A percentile compares a stretch with the other conserved stretches of the same genome.
phyloP scores from a whole-genome alignment of 2,888 invertebrate genomes.

The Eumacrocentrus americanus region DNA sequence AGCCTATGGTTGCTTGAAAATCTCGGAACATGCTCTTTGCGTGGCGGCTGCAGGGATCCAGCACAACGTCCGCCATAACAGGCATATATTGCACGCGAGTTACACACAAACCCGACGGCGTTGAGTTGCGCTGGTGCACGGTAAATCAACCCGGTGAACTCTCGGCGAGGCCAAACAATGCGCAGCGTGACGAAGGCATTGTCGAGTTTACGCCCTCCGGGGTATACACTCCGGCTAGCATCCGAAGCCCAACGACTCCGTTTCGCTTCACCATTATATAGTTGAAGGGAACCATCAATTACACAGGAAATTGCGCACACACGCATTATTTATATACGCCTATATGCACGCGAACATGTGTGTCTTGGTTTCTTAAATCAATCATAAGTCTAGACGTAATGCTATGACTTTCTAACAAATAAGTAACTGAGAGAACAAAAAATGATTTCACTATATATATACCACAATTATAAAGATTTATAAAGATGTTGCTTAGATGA shows the following conservation, averaged over 20 bases:
- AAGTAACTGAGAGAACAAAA: too few species aligned
- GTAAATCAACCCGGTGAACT: conserved; percentile 55
- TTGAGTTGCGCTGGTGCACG: conserved; percentile 39
- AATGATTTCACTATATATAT: too few species aligned
- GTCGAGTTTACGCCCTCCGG: conserved; percentile 59
- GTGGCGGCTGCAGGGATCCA: conserved; percentile 43
- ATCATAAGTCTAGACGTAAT: too few species aligned
- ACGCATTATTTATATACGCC: conserved; percentile 38
- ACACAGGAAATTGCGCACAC: conserved; percentile 57
- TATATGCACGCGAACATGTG: background rate
- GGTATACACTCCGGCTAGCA: conserved; percentile 35
- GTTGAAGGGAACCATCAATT: conserved; percentile 56
- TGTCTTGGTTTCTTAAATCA: conserved; percentile 15
- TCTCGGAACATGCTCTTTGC: conserved; percentile 53
- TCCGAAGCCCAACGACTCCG: conserved; percentile 23
- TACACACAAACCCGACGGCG: conserved; percentile 13
- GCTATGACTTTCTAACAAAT: too few species aligned
- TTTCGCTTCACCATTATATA: conserved; percentile 51
- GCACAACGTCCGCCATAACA: conserved; percentile 9
- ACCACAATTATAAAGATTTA: too few species aligned
- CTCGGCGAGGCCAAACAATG: conserved; percentile 56
- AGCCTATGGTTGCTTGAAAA: conserved; percentile 40
- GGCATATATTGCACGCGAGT: conserved; percentile 18
- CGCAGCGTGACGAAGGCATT: conserved; percentile 58
- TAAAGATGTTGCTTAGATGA: too few species aligned